Percentiles rank a stretch among this genome's conserved stretches.
Evolutionary conservation across 2,888 invertebrate species (phyloP).

Genomic region (Aquatica leii): DNA sequence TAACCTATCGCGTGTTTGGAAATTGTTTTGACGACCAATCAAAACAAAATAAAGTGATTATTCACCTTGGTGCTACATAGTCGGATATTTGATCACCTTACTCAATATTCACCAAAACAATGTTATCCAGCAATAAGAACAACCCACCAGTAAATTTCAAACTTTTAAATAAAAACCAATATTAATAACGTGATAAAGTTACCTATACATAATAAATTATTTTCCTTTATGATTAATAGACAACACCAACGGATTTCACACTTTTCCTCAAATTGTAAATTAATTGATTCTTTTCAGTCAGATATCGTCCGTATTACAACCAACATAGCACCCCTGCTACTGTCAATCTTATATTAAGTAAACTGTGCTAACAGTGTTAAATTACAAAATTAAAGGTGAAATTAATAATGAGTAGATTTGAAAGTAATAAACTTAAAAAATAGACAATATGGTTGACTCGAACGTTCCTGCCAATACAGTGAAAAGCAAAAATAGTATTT

Average conservation of each 20-base stretch:
- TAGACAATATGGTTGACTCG: background rate
- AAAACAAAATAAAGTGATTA: background rate
- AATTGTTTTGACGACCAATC: no score
- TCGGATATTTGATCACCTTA: no score
- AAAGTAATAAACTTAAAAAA: no score
- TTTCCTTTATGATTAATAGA: background rate
- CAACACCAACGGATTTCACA: background rate
- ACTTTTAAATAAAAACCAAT: no score
- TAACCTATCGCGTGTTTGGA: background rate
- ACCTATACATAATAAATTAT: background rate
- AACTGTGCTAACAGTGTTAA: background rate
- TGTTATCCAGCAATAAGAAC: no score
- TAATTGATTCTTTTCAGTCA: background rate
- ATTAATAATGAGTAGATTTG: constrained; percentile 1
- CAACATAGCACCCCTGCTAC: background rate
- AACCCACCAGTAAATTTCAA: no score
- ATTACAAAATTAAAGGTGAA: background rate
- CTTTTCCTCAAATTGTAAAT: background rate
- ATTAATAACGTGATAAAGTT: no score
- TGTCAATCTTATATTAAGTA: background rate
- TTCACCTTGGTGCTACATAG: no score
- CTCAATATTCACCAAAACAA: no score
- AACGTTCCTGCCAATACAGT: constrained; percentile 22
- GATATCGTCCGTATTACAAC: background rate
- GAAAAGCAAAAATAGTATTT: constrained; percentile 23